Evolutionary conservation across 64 coral and sea anemone genomes (phyloP).

Genomic region (Dendronephthya gigantea): DNA sequence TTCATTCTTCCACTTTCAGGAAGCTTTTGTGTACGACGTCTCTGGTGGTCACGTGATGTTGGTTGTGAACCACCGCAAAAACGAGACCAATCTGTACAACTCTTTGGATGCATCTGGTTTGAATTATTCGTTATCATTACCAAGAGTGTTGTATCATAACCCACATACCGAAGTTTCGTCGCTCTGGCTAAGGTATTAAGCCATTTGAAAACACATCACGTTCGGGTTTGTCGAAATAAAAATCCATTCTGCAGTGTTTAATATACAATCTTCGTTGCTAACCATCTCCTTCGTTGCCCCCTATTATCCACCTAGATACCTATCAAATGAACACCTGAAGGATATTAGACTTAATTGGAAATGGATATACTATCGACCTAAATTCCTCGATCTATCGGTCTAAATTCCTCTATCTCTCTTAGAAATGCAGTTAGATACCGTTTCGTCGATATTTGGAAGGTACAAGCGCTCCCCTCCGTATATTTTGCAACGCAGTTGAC

Average conservation of each 20-base stretch:
- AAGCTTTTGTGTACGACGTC: conserved; percentile 81
- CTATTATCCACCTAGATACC: too few species aligned
- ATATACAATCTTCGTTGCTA: too few species aligned
- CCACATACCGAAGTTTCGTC: conserved; percentile 86
- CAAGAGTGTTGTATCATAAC: conserved; percentile 92
- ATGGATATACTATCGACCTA: too few species aligned
- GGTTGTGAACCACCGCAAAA: conserved; percentile 76
- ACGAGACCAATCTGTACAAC: conserved; percentile 76
- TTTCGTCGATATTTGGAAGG: conserved; percentile 71
- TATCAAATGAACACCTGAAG: too few species aligned
- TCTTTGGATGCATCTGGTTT: conserved; percentile 46
- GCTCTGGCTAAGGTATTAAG: conserved; percentile 87
- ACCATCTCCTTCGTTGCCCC: too few species aligned
- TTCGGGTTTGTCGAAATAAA: too few species aligned
- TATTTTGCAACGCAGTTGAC: conserved; percentile 88
- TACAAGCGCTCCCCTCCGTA: conserved; percentile 46
- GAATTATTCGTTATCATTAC: conserved; percentile 63
- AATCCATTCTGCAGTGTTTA: too few species aligned
- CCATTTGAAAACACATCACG: too few species aligned
- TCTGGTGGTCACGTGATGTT: conserved; percentile 60
- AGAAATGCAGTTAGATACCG: conserved; percentile 54
- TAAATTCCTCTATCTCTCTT: not conserved
- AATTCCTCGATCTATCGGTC: too few species aligned
- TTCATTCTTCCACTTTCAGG: conserved; percentile 25
- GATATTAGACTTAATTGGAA: too few species aligned